These are phyloP conservation scores for Acanthornis magna DNA, from an alignment of 2,797 vertebrate genomes.

Conservation along the genomic window DNA sequence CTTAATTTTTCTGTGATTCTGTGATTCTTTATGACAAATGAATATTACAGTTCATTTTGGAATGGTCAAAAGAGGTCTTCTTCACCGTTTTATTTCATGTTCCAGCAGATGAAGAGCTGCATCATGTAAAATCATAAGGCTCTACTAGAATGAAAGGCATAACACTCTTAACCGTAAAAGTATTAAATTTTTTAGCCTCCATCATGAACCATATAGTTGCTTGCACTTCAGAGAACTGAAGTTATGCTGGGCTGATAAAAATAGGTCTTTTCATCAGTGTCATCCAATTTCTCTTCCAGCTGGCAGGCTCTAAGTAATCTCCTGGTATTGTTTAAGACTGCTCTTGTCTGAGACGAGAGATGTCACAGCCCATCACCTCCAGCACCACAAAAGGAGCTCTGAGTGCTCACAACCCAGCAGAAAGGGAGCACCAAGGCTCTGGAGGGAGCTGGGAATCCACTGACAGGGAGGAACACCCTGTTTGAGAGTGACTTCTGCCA, in stretches of 20 bases:
- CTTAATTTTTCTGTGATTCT: neutral
- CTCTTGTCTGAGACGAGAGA: slow-evolving; percentile 5
- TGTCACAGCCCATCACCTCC: slow-evolving; percentile 41
- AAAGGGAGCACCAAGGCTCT: rapidly evolving
- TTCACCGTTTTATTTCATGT: rapidly evolving
- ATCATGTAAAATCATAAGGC: neutral
- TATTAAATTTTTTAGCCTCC: neutral
- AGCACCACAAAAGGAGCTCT: rapidly evolving
- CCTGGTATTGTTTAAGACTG: slow-evolving; percentile 17
- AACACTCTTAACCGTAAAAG: neutral
- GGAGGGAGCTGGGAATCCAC: neutral
- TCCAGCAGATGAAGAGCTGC: neutral
- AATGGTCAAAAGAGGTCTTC: neutral
- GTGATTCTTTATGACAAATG: neutral
- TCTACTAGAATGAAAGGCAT: neutral
- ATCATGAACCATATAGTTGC: neutral
- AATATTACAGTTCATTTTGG: neutral
- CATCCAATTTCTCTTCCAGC: slow-evolving; percentile 26
- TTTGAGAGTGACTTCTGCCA: neutral
- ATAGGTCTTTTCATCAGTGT: neutral
- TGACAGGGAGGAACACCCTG: rapidly evolving
- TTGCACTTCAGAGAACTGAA: neutral
- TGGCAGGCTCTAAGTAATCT: slow-evolving; percentile 42
- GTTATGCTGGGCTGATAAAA: neutral
- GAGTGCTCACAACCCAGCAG: neutral